A percentile compares a stretch with the other conserved stretches of the same genome.
Evolutionary conservation across 2,797 vertebrate species (phyloP).

Genomic region (Macropus fuliginosus): DNA sequence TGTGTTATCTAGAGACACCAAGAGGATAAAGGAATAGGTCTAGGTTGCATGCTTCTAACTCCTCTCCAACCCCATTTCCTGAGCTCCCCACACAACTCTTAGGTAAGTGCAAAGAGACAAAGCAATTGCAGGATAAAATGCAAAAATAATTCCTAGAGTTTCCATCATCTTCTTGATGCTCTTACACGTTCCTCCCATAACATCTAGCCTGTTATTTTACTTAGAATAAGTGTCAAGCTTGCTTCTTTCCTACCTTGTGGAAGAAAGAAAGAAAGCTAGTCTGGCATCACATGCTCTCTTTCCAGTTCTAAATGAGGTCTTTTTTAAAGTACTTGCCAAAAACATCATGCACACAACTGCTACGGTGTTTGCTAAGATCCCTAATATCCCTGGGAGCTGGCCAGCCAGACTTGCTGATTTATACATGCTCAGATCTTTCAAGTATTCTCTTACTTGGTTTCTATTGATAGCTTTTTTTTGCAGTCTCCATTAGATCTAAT

Average conservation of each 20-base stretch:
- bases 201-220: constrained; percentile 23
- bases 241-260: constrained; percentile 13
- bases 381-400: not conserved
- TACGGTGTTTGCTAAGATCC: constrained; percentile 7
- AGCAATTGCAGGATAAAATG: not conserved
- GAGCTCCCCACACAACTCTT: not conserved
- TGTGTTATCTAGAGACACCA: not conserved
- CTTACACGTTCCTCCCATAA: not conserved
- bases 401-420: not conserved
- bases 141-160: not conserved
- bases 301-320: not conserved
- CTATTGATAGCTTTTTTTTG: not conserved
- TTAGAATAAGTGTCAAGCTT: constrained; percentile 21
- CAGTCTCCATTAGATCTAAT: not conserved
- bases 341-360: constrained; percentile 16
- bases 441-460: constrained; percentile 9
- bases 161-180: not conserved
- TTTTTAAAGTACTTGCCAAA: constrained; percentile 23
- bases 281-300: not conserved
- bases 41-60: constrained; percentile 10
- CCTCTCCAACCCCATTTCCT: not conserved
- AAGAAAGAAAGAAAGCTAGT: not conserved
- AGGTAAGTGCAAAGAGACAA: not conserved
- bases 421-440: not conserved
- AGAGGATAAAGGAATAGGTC: not conserved